Conservation (phyloP, 2,113 vertebrate species). For the Ursus arctos region DNA sequence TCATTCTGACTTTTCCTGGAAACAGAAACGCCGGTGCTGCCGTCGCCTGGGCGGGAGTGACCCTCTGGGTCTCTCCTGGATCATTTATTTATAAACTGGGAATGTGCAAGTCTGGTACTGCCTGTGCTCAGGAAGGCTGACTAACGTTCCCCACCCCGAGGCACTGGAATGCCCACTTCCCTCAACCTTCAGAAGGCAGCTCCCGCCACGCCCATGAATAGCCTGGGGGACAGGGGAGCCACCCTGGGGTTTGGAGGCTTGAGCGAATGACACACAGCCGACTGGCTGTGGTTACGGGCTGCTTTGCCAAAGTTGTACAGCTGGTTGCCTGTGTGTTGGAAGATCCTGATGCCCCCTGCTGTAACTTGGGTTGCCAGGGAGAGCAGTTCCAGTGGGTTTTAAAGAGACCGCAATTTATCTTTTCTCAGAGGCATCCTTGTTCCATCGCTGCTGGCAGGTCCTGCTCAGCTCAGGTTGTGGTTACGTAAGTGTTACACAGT, state of each 20-base stretch:
- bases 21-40: not conserved
- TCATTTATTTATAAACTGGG: conserved; percentile 58
- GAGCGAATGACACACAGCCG: conserved; percentile 54
- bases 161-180: conserved; percentile 6
- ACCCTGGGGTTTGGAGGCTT: conserved; percentile 58
- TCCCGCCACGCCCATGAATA: not conserved
- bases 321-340: conserved; percentile 72
- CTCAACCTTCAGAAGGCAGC: conserved; percentile 33
- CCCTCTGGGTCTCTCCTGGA: conserved; percentile 27
- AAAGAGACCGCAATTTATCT: conserved; percentile 78
- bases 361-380: conserved; percentile 58
- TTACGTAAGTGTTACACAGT: conserved; percentile 71
- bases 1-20: conserved; percentile 66
- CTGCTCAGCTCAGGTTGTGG: conserved; percentile 67
- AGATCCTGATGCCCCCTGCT: conserved; percentile 65
- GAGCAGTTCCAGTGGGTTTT: conserved; percentile 62
- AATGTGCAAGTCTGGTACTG: conserved; percentile 53
- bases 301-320: conserved; percentile 66
- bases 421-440: conserved; percentile 76
- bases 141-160: not conserved
- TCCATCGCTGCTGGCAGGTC: conserved; percentile 26
- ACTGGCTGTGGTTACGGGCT: conserved; percentile 27
- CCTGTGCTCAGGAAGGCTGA: conserved; percentile 59
- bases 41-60: conserved; percentile 24
- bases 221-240: not conserved